These are phyloP conservation scores for Acrobasis consociella DNA, from an alignment of 2,888 invertebrate species.

Conservation along the genomic window DNA sequence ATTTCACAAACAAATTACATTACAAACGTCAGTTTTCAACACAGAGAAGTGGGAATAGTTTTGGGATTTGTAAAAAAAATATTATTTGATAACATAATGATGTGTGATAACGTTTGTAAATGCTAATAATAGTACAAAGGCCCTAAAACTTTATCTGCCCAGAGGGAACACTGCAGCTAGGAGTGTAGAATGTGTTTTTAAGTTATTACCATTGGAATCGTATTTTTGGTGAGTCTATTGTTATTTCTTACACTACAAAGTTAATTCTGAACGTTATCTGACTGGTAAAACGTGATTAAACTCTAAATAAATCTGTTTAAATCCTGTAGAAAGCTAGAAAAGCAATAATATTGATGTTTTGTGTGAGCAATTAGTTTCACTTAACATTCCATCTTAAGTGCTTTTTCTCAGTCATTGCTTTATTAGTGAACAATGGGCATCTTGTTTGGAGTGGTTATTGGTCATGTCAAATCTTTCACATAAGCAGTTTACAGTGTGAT, in stretches of 20 bases:
- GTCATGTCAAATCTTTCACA: background rate
- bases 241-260: background rate
- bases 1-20: background rate
- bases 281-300: background rate
- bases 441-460: background rate
- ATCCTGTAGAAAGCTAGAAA: background rate
- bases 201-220: conserved; percentile 1
- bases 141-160: background rate
- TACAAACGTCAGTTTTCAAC: conserved; percentile 3
- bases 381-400: background rate
- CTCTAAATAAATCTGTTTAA: background rate
- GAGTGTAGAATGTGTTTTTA: background rate
- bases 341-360: background rate
- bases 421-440: background rate
- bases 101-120: conserved; percentile 43
- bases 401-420: background rate
- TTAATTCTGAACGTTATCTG: background rate
- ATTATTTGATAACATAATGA: conserved; percentile 24
- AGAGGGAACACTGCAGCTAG: background rate
- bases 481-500: background rate
- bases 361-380: background rate
- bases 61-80: background rate
- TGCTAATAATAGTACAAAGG: conserved; percentile 25
- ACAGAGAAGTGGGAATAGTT: background rate
- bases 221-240: conserved; percentile 10